Evolutionary conservation across 2,797 vertebrate species (phyloP).

Genomic region (Sebastes itinus): DNA sequence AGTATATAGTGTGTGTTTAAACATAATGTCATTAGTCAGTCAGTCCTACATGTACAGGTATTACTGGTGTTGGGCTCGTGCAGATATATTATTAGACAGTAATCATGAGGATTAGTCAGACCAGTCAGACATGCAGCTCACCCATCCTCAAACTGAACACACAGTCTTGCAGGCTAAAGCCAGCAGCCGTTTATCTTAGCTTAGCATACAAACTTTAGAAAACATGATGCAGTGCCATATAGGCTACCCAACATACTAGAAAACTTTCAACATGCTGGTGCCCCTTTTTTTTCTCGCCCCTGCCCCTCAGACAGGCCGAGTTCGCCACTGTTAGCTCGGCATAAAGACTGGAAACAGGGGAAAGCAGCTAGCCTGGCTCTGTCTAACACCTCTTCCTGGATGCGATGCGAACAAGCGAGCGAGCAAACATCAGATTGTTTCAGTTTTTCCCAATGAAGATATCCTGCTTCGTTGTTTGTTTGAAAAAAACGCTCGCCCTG

Average conservation of each 20-base stretch:
- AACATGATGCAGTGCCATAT: too few relatives aligned
- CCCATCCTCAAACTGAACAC: background rate
- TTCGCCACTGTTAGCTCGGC: background rate
- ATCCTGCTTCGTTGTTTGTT: too few relatives aligned
- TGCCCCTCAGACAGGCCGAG: too few relatives aligned
- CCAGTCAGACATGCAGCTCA: background rate
- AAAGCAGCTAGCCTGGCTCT: background rate
- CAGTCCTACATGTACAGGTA: background rate
- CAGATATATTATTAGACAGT: too few relatives aligned
- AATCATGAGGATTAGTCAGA: too few relatives aligned
- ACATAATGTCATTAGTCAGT: background rate
- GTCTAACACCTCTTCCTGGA: background rate
- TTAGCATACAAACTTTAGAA: background rate
- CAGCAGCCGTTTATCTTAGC: background rate
- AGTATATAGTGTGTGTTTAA: background rate
- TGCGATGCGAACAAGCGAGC: too few relatives aligned
- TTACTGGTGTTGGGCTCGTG: background rate
- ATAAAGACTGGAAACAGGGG: background rate
- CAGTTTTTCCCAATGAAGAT: too few relatives aligned
- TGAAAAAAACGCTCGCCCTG: too few relatives aligned
- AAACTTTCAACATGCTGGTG: too few relatives aligned
- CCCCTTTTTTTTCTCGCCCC: too few relatives aligned
- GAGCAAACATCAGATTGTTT: too few relatives aligned
- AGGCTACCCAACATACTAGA: too few relatives aligned
- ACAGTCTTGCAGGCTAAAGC: background rate